A percentile compares a stretch with the other conserved stretches of the same genome.
These are phyloP conservation scores for Sebastes iracundus DNA, from an alignment of 2,797 vertebrate genomes.

Conservation along the genomic window DNA sequence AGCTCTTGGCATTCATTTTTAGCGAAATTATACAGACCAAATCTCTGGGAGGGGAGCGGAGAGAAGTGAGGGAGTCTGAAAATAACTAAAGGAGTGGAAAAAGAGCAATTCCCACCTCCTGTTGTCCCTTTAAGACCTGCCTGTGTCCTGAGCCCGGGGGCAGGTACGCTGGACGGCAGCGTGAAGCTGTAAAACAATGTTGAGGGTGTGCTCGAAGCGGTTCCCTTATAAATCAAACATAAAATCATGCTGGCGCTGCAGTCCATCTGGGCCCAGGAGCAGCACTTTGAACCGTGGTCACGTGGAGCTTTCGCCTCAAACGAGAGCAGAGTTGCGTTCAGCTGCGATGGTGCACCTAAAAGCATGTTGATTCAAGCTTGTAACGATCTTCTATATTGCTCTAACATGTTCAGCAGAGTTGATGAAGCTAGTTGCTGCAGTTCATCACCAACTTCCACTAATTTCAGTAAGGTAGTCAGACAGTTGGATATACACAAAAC, in stretches of 20 bases:
- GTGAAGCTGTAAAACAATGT: conserved; percentile 53
- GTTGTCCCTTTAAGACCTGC: conserved; percentile 38
- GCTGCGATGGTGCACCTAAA: conserved; percentile 37
- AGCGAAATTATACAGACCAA: conserved; percentile 45
- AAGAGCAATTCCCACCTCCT: conserved; percentile 15
- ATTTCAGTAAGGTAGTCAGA: not conserved
- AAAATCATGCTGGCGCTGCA: conserved; percentile 35
- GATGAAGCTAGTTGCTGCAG: not conserved
- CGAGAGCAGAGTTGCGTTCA: conserved; percentile 19
- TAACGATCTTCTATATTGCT: not conserved
- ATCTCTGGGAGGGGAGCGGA: conserved; percentile 28
- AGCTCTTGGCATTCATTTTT: conserved; percentile 35
- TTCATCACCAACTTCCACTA: not conserved
- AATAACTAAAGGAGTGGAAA: conserved; percentile 39
- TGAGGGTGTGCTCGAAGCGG: conserved; percentile 43
- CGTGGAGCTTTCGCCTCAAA: conserved; percentile 36
- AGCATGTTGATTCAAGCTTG: conserved; percentile 19
- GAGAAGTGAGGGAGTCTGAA: conserved; percentile 33
- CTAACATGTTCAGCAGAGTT: not conserved
- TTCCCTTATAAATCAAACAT: conserved; percentile 67
- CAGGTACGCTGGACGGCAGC: conserved; percentile 28
- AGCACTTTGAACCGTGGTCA: conserved; percentile 55
- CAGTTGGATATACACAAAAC: not conserved
- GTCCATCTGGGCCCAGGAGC: conserved; percentile 40
- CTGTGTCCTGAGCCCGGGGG: conserved; percentile 20